Evolutionary conservation across 2,888 invertebrate genomes (phyloP).

Genomic region (Drosophila cyrtoloma): DNA sequence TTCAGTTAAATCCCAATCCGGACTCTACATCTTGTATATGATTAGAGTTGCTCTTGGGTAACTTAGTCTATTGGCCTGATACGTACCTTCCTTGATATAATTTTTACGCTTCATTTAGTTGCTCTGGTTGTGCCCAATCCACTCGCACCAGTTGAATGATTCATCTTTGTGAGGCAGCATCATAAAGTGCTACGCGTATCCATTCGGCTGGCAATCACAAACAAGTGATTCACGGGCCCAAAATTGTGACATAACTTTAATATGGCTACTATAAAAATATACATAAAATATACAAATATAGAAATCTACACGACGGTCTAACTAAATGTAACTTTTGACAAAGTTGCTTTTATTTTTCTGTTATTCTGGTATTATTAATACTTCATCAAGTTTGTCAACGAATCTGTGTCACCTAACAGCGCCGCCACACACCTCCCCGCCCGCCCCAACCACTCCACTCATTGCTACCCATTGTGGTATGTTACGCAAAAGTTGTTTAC

Average conservation of each 20-base stretch:
- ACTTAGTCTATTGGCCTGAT: neutral
- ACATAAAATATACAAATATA: conserved; percentile 8
- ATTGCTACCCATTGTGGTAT: neutral
- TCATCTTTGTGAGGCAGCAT: conserved; percentile 6
- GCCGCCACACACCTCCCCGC: neutral
- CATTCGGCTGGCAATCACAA: conserved; percentile 11
- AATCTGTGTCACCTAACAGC: conserved; percentile 49
- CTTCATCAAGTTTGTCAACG: conserved; percentile 68
- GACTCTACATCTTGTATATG: neutral
- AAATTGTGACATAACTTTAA: conserved; percentile 39
- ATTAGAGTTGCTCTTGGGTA: neutral
- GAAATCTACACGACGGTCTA: neutral
- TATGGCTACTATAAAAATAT: conserved; percentile 22
- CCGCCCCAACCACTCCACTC: neutral
- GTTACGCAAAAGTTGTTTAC: conserved; percentile 70
- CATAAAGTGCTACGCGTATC: conserved; percentile 22
- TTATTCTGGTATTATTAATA: conserved; percentile 65
- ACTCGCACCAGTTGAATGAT: conserved; percentile 4
- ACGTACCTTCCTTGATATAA: neutral
- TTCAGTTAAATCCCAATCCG: neutral
- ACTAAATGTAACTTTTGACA: conserved; percentile 38
- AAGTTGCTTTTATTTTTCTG: conserved; percentile 30
- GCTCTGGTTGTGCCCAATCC: neutral
- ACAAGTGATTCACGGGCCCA: conserved; percentile 25
- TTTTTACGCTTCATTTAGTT: neutral